Evolutionary conservation across 2,797 vertebrate genomes (phyloP), one percentile per base, ranked within the genome.

Genomic region (Apodemus agrarius): DNA sequence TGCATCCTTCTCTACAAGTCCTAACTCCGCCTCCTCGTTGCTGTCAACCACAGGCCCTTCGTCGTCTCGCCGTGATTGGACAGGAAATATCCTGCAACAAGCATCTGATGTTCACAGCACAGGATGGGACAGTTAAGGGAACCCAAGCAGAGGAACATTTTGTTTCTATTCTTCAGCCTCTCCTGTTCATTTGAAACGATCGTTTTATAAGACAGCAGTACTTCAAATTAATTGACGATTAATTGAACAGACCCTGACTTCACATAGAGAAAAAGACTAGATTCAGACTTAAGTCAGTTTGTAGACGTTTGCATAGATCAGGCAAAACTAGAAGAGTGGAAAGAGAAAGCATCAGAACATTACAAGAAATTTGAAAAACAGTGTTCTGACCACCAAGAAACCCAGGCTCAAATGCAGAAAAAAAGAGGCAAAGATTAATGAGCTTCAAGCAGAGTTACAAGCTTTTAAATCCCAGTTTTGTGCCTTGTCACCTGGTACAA

Each of bases 141-240:
- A 99, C 99, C 79, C 98, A 90, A 22, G 99, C 99, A 29, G 99
- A 99, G 98, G 98, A 98, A 94, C 99, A 99, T 98, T 99, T 99
- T 96, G 99, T 99, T 96, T 99, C 99, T 95, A 99, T 99, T 98
- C 99, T 99, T 95, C 99, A 99, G 95, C 99, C 99, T 98, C 99
- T 99, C 97, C 98, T 99, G 98, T 98, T 99, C 80, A 99, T 99
- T 98, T 98, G 99, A 97, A 99, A 99, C 95, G 99, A 99, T 98
- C 98, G 99, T 98, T 99, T 99, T 98, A 98, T 99, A 98, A 99
- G 99, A 98, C 99, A 99, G 49, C 99, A 99, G 94, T 99, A 99
- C 98, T 99, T 99, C 98, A 99, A 99, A 98, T 99, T 99, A 98
- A 99, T 99, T 96, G 99, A 99, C 81, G 99, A 99, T 83, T 52